Conservation (phyloP, 2,113 vertebrate species). For the Loxodonta africana region DNA sequence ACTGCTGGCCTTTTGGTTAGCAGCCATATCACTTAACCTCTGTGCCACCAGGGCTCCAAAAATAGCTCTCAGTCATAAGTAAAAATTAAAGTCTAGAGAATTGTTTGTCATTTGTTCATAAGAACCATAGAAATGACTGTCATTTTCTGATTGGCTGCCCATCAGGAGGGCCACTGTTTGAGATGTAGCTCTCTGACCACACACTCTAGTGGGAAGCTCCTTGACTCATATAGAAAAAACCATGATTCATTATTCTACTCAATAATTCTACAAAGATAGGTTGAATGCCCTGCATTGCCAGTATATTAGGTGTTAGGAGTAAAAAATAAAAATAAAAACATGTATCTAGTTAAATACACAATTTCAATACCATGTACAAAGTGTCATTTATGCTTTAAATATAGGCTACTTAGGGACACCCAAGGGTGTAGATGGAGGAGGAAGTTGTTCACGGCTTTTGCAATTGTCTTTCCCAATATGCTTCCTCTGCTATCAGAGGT, state of each 20-base stretch:
- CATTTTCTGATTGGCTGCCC: not conserved
- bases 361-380: not conserved
- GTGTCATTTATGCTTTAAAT: not conserved
- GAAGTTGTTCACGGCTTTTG: not conserved
- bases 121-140: not conserved
- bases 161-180: not conserved
- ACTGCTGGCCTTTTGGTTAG: too few species aligned
- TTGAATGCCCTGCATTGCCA: not conserved
- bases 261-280: slow-evolving; percentile 17
- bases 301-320: not conserved
- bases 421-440: not conserved
- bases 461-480: not conserved
- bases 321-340: not conserved
- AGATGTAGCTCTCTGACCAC: not conserved
- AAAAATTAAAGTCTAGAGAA: slow-evolving; percentile 41
- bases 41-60: too few species aligned
- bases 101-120: slow-evolving; percentile 5
- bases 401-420: not conserved
- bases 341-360: not conserved
- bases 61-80: not conserved
- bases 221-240: not conserved
- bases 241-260: slow-evolving; percentile 20
- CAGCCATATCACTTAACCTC: too few species aligned
- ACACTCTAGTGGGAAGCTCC: not conserved
- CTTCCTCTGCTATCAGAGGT: not conserved